Conservation (phyloP, 2,113 vertebrate species). For the Dunckerocampus dactyliophorus region DNA sequence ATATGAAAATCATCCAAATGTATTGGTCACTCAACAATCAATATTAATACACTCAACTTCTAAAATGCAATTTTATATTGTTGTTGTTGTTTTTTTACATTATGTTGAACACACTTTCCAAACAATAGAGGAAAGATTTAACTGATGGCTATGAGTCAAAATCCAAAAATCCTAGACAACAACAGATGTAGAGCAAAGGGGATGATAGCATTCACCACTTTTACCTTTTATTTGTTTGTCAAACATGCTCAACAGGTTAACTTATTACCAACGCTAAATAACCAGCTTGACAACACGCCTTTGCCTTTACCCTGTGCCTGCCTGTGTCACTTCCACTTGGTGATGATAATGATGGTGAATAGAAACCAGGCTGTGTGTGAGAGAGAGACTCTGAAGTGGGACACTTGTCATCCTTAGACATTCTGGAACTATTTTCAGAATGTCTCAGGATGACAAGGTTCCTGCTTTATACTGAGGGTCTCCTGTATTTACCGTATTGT, state of each 20-base stretch:
- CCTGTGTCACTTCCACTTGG: conserved; percentile 1
- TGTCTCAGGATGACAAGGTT: too few species aligned
- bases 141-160: background rate
- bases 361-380: background rate
- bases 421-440: background rate
- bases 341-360: background rate
- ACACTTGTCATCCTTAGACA: background rate
- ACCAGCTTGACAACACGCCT: conserved; percentile 1
- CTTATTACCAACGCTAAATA: conserved; percentile 26
- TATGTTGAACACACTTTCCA: too few species aligned
- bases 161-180: background rate
- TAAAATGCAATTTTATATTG: too few species aligned
- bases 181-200: background rate
- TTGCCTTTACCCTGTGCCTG: background rate
- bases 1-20: background rate
- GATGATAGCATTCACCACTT: background rate
- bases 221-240: conserved; percentile 5
- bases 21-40: too few species aligned
- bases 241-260: conserved; percentile 30
- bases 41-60: too few species aligned
- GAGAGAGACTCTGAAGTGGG: conserved; percentile 20
- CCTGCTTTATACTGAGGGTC: background rate
- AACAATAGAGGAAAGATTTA: too few species aligned
- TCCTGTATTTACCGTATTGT: too few species aligned
- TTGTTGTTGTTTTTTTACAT: too few species aligned